These are phyloP conservation scores for Centropristis striata DNA, from an alignment of 2,113 vertebrate genomes.

Conservation along the genomic window DNA sequence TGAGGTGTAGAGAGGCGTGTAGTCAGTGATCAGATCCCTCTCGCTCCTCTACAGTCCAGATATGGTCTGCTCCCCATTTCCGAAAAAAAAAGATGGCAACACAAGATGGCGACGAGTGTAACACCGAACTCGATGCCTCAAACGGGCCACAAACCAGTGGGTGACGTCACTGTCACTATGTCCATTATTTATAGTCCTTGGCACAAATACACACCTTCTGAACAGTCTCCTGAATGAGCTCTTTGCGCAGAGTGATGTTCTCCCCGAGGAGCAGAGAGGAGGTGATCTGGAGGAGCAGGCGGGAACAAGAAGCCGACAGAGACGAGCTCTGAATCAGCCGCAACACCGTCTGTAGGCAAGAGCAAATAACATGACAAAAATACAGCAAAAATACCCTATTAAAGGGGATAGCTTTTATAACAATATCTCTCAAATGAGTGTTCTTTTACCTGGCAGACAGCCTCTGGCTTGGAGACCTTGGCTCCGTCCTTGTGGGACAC, in stretches of 20 bases:
- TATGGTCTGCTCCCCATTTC: no score
- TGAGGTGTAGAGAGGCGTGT: no score
- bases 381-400: neutral
- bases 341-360: constrained; percentile 83
- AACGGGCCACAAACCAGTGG: no score
- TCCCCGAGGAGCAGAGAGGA: constrained; percentile 90
- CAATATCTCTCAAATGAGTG: fast-evolving
- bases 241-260: constrained; percentile 85
- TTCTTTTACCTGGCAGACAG: constrained; percentile 87
- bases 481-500: constrained; percentile 88
- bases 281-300: constrained; percentile 87
- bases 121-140: no score
- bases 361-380: neutral
- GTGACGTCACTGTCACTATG: no score
- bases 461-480: constrained; percentile 89
- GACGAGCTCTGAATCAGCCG: constrained; percentile 79
- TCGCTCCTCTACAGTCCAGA: no score
- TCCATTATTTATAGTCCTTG: no score
- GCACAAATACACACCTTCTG: constrained; percentile 84
- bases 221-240: constrained; percentile 85
- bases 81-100: no score
- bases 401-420: no score
- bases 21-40: no score
- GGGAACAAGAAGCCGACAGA: constrained; percentile 86
- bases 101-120: no score